Conservation (phyloP, 2,113 vertebrate genomes). For the Proterorhinus semilunaris region DNA sequence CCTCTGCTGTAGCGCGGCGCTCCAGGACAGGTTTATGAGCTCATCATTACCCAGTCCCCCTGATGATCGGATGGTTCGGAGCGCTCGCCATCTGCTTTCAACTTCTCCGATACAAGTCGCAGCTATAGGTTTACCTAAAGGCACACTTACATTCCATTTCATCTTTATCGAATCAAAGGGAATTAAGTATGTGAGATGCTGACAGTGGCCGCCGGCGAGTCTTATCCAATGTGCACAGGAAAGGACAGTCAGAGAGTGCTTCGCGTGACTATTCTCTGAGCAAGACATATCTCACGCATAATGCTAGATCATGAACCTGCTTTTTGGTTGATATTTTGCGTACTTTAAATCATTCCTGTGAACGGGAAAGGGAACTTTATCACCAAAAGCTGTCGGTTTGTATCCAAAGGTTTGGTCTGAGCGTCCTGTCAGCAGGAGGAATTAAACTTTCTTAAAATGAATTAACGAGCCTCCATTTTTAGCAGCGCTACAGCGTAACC, state of each 20-base stretch:
- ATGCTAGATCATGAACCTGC: too few species aligned
- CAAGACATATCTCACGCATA: too few species aligned
- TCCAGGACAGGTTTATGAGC: conserved; percentile 44
- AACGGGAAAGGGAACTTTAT: too few species aligned
- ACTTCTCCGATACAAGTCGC: conserved; percentile 10
- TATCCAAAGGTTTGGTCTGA: too few species aligned
- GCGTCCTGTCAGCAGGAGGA: too few species aligned
- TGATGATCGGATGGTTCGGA: conserved; percentile 39
- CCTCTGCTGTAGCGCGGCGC: conserved; percentile 28
- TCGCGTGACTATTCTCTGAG: too few species aligned
- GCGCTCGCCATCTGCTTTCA: conserved; percentile 21
- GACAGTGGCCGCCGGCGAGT: neutral
- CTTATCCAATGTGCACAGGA: neutral
- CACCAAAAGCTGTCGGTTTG: too few species aligned
- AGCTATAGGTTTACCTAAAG: conserved; percentile 15
- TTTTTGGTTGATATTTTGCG: too few species aligned
- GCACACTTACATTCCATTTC: conserved; percentile 9
- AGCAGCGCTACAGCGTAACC: too few species aligned
- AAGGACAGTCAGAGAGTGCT: neutral
- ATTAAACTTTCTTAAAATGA: too few species aligned
- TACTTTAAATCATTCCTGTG: too few species aligned
- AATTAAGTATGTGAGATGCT: neutral
- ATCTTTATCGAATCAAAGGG: conserved; percentile 4
- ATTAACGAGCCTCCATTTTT: too few species aligned
- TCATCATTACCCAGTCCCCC: conserved; percentile 40